A percentile compares a stretch with the other conserved stretches of the same genome.
phyloP scores from a whole-genome alignment of 2,888 invertebrate species.

The Protodeltote pygarga region DNA sequence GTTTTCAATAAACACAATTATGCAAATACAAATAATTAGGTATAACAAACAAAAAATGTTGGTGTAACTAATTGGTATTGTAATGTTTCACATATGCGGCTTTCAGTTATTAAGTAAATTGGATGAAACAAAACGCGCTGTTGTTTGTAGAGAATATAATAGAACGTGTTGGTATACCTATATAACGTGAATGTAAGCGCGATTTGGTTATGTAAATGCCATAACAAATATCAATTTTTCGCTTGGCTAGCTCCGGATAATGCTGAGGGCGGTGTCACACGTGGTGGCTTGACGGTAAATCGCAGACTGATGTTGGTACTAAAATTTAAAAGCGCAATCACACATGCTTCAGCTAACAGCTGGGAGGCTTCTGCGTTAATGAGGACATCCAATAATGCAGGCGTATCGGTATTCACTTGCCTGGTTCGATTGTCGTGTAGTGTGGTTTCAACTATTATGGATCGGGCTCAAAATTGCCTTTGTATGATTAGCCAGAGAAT shows the following conservation, averaged over 20 bases:
- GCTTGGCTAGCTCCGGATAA: slow-evolving; percentile 64
- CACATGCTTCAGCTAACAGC: slow-evolving; percentile 20
- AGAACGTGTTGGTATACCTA: slow-evolving; percentile 39
- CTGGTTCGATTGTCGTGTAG: not conserved
- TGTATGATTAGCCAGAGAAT: not conserved
- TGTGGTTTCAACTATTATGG: slow-evolving; percentile 18
- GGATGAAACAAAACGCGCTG: slow-evolving; percentile 17
- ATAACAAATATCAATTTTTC: slow-evolving; percentile 73
- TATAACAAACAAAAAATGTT: slow-evolving; percentile 17
- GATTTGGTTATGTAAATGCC: slow-evolving; percentile 55
- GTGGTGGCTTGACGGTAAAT: slow-evolving; percentile 33
- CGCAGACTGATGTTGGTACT: slow-evolving; percentile 17
- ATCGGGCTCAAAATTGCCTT: slow-evolving; percentile 1
- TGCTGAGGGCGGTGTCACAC: slow-evolving; percentile 36
- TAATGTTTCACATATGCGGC: slow-evolving; percentile 7
- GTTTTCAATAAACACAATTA: slow-evolving; percentile 12
- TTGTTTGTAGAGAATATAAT: slow-evolving; percentile 28
- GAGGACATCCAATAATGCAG: not conserved
- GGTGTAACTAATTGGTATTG: slow-evolving; percentile 11
- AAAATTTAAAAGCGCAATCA: slow-evolving; percentile 38
- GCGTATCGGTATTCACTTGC: too few species aligned
- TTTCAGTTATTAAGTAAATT: slow-evolving; percentile 23
- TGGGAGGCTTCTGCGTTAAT: slow-evolving; percentile 6
- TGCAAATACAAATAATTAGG: slow-evolving; percentile 21
- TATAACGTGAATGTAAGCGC: slow-evolving; percentile 37